Evolutionary conservation across 2,797 vertebrate genomes (phyloP), one percentile per base, ranked within the genome.

Genomic region (Neostethus bicornis): DNA sequence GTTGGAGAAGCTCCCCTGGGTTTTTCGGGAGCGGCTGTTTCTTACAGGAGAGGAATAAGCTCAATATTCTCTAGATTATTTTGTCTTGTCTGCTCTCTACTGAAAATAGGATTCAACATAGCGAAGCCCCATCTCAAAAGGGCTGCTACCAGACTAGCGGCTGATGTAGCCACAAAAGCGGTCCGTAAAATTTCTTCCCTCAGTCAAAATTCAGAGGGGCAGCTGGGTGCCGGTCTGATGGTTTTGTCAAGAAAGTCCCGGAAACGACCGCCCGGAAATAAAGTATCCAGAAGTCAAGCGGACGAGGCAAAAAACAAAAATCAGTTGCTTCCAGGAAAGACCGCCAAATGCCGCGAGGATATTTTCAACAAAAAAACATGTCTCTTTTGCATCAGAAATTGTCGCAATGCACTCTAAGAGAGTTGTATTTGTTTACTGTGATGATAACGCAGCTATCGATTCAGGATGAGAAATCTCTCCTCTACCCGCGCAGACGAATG

Each of bases 351-450:
- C 3, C 23, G 12, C 47, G 1, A 3, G 0, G 6, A 50, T 23
- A 13, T 49, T 20, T 41, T 41, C 28, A 28, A 28, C 7, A 32
- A 32, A 13, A 3, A 32, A 32, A 13, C 4, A 32, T 32, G 31
- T 31, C 31, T 11, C 31, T 32, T 13, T 4, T 32, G 32, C 31
- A 12, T 13, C 31, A 32, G 2, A 44, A 45, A 28, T 45, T 43
- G 0, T 0, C 4, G 4, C 24, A 16, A 25, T 39, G 38, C 38
- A 43, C 17, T 1, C 12, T 31, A 12, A 17, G 6, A 0, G 51
- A 53, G 12, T 14, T 41, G 12, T 51, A 53, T n/a, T 7, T 42
- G 4, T 53, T 53, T 31, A 42, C 51, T 14, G 25, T 38, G 0
- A 38, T 26, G 1, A 42, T 53, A 38, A 31, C 17, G 0, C 51